Base-by-base conservation (phyloP, 2,888 invertebrate species). In the Spodoptera picta region DNA sequence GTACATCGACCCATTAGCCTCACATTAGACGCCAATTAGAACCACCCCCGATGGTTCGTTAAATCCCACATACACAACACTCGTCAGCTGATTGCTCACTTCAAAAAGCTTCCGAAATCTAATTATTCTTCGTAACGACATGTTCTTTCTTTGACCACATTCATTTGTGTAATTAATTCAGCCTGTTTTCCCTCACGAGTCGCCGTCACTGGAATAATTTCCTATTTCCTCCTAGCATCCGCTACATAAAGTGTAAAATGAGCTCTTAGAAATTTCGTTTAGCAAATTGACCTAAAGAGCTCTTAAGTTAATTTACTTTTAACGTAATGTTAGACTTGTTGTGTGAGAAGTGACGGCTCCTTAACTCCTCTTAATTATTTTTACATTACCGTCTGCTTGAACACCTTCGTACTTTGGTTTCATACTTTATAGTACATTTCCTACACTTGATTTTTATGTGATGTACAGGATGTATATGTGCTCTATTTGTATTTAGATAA, bases 241-340 rank as follows among this genome's bases (percentile, higher is more conserved):
- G 12, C 43, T 56, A 52, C 57, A 51, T 53, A 36, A 50, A 50
- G 54, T 59, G 59, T 51, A 41, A 62, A 67, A 60, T 60, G 19
- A 47, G 41, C 31, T 62, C 41, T 59, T 11, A 48, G 49, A 62
- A 76, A 76, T 59, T 67, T 65, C 49, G 62, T 71, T 65, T 53
- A 60, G 50, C 48, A 69, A 76, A 76, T 80, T 71, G 67, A 55
- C 54, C 57, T 63, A 55, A 61, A 69, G 67, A 60, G 53, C 59
- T 70, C 51, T 72, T 71, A 69, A 65, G 47, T 65, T 58, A 64
- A 65, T 70, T 62, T 58, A 52, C 58, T 65, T 57, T 66, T 65
- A 60, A 70, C 43, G 46, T 65, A 45, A 60, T 60, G 45, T 52
- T 7, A 24, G 43, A 27, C 46, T 51, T 24, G 36, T 55, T 52